These are phyloP conservation scores for Delia radicum DNA, from an alignment of 1,140 invertebrate genomes.

Conservation along the genomic window DNA sequence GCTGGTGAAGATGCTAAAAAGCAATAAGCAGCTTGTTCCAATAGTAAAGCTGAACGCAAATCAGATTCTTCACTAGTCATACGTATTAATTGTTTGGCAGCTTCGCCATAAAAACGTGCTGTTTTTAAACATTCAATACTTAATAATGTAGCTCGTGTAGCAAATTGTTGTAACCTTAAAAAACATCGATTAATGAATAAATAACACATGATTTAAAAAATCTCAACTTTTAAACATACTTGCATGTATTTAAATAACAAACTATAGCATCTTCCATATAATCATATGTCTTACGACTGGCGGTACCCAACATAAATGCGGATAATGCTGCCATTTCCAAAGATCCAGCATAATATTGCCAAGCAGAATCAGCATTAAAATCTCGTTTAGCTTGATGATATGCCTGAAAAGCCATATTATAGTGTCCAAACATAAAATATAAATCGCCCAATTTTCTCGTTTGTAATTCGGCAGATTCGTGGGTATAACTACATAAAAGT, in stretches of 20 bases:
- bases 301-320: slow-evolving; percentile 84
- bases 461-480: slow-evolving; percentile 91
- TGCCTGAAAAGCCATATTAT: slow-evolving; percentile 86
- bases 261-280: slow-evolving; percentile 93
- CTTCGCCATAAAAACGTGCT: slow-evolving; percentile 76
- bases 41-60: slow-evolving; percentile 81
- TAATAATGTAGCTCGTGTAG: slow-evolving; percentile 84
- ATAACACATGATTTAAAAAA: not conserved
- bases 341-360: slow-evolving; percentile 94
- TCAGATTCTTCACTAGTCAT: slow-evolving; percentile 96
- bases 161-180: slow-evolving; percentile 79
- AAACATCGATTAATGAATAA: not conserved
- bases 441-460: slow-evolving; percentile 89
- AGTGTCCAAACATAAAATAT: slow-evolving; percentile 95
- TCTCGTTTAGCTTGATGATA: slow-evolving; percentile 96
- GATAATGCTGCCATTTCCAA: slow-evolving; percentile 93
- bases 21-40: slow-evolving; percentile 95
- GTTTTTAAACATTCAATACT: slow-evolving; percentile 84
- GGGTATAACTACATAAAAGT: slow-evolving; percentile 68
- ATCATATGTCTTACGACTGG: slow-evolving; percentile 74
- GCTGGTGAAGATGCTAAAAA: slow-evolving; percentile 72
- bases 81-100: slow-evolving; percentile 88
- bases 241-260: slow-evolving; percentile 86
- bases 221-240: slow-evolving; percentile 62
- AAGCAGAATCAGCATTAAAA: slow-evolving; percentile 93